Evolutionary conservation across 23 tunicate genomes (phyloP), one percentile per base, ranked within the genome.

Genomic region (Phallusia fumigata): DNA sequence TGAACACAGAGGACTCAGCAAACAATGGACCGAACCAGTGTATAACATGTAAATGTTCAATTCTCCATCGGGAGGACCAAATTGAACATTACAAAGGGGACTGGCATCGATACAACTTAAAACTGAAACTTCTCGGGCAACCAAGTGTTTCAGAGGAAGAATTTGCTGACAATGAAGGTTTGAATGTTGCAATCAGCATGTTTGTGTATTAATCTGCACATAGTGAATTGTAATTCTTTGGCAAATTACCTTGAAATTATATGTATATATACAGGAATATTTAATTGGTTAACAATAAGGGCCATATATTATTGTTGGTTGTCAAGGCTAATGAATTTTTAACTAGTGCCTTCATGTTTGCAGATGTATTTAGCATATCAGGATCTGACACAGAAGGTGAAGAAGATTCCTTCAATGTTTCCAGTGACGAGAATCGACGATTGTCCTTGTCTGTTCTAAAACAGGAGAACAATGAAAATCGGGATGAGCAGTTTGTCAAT

Each of bases 41-140:
- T 64, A 36, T 92, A 72, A 79, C 91, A 0, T 92, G 97, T 82
- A 80, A 92, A 28, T 87, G 82, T 44, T 35, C n/a, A 13, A 58
- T 87, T 18, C 1, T 11, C 0, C 75, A 77, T 19, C 81, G 97
- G 0, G 88, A 87, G 1, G 77, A 87, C 15, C 97, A 92, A 65
- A 51, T 84, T 0, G 58, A 31, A n/a, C 97, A 92, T 81, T 92
- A 92, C 75, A 79, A 79, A 33, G 75, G 87, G 0, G 97, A 92
- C 64, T 92, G 97, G 97, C 97, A 92, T 76, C 78, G 97, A 3
- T 92, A 87, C 49, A 92, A 92, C 58, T 34, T 92, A 1, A 92
- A 92, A 80, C 86, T 83, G 5, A 69, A 74, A 40, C 76, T 92
- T 24, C 65, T 76, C 34, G 91, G 88, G 24, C 52, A 65, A 58